Evolutionary conservation across 2,797 vertebrate genomes (phyloP), one percentile per base, ranked within the genome.

Genomic region (Acrossocheilus wenchowensis): DNA sequence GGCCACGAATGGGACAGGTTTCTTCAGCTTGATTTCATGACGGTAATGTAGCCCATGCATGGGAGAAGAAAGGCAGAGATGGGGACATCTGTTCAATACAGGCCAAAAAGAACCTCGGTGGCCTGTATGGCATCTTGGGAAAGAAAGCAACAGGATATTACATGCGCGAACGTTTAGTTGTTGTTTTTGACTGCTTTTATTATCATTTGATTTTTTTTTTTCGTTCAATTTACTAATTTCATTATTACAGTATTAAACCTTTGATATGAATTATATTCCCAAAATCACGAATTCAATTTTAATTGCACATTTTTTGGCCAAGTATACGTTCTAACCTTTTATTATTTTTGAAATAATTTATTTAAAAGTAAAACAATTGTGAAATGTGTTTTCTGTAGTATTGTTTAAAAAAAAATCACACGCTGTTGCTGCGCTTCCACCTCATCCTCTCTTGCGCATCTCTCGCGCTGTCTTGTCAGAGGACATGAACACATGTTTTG

Each of bases 41-140:
- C 94, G 96, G 97, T 97, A 97, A 96, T 96, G 96, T 97, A 96
- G 96, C 95, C 96, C 95, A 95, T 96, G 95, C 96, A 96, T 95
- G 94, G 96, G 96, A 96, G 96, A 97, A 97, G 96, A 97, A 95
- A 95, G 96, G 94, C 94, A 95, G 97, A 96, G 98, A 98, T 97
- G 94, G 96, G 97, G 97, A 98, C 97, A 98, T 98, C 97, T 99
- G 98, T 96, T 98, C 97, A 94, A 93, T 93, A 92, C 92, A 89
- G 89, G 78, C 92, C 93, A 88, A 94, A 89, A 89, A 90, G 89
- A 92, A 91, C 93, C 93, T 95, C 94, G 92, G 94, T 91, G 92
- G 80, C 79, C 92, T 91, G 60, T 91, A 86, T 92, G 91, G 92
- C 93, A 80, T 86, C 68, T 41, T 81, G 85, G 69, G 78, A 86